Percentiles rank a stretch among this genome's conserved stretches.
These are phyloP conservation scores for Ictalurus punctatus DNA, from an alignment of 2,113 vertebrate genomes.

Conservation along the genomic window DNA sequence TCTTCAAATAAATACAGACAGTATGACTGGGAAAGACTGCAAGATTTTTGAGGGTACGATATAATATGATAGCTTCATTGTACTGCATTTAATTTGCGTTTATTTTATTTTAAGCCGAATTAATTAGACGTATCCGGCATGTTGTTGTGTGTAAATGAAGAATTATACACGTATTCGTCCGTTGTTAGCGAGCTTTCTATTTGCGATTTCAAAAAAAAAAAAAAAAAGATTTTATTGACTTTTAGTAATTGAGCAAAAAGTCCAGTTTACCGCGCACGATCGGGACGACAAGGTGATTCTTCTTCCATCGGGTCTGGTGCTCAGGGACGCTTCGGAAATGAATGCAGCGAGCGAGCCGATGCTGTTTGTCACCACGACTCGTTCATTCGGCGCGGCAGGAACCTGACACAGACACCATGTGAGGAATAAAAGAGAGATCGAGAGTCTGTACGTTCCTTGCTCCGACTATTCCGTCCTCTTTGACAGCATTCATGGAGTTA, in stretches of 20 bases:
- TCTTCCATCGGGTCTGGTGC: background rate
- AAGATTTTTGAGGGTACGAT: background rate
- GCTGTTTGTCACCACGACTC: constrained; percentile 24
- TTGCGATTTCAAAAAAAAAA: background rate
- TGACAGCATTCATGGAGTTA: background rate
- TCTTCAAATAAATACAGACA: background rate
- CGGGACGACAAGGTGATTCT: background rate
- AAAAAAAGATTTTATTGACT: background rate
- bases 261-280: background rate
- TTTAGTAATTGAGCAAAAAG: background rate
- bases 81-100: background rate
- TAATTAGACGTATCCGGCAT: no score
- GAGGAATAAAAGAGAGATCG: background rate
- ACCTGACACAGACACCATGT: background rate
- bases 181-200: background rate
- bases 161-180: background rate
- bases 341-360: background rate
- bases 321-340: background rate
- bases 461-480: no score
- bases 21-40: background rate
- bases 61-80: background rate
- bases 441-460: no score
- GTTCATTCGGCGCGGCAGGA: background rate
- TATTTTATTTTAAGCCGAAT: background rate
- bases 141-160: background rate